Percentiles rank a stretch among this genome's conserved stretches.
These are phyloP conservation scores for Aplysia californica DNA, from an alignment of 1,140 invertebrate genomes.

Conservation along the genomic window DNA sequence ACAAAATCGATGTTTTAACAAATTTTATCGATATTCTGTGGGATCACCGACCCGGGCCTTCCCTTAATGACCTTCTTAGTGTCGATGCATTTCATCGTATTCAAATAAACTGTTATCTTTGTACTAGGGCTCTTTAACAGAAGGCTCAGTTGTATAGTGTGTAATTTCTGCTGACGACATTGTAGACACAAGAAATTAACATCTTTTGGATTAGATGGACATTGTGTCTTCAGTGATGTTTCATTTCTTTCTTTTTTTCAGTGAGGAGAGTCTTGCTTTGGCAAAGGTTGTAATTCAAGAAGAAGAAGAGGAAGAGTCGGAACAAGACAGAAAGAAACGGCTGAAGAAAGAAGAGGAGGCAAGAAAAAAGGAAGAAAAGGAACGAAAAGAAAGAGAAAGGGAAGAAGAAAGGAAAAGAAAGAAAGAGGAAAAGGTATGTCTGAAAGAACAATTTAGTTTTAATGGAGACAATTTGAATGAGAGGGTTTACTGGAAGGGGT, in stretches of 20 bases:
- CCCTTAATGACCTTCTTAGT: no score
- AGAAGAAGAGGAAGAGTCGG: neutral
- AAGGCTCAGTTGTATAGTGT: no score
- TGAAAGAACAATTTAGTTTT: neutral
- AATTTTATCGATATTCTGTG: no score
- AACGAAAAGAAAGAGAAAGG: constrained; percentile 20
- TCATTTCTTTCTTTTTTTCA: neutral
- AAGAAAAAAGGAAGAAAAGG: constrained; percentile 16
- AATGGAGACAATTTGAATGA: neutral
- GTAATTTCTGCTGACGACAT: neutral
- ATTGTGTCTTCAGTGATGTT: neutral
- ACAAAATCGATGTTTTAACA: no score
- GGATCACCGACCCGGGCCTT: no score
- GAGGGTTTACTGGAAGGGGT: neutral
- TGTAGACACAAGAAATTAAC: neutral
- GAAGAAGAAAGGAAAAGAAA: constrained; percentile 7
- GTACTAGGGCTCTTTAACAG: no score
- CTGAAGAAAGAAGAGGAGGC: constrained; percentile 22
- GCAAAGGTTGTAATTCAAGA: neutral
- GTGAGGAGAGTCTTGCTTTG: neutral
- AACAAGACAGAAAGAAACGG: constrained; percentile 9
- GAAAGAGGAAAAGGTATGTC: constrained; percentile 20
- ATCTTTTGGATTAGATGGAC: neutral
- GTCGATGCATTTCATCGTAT: no score
- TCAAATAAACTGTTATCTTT: no score